Evolutionary conservation across 2,797 vertebrate species (phyloP).

Genomic region (Chiroxiphia lanceolata): DNA sequence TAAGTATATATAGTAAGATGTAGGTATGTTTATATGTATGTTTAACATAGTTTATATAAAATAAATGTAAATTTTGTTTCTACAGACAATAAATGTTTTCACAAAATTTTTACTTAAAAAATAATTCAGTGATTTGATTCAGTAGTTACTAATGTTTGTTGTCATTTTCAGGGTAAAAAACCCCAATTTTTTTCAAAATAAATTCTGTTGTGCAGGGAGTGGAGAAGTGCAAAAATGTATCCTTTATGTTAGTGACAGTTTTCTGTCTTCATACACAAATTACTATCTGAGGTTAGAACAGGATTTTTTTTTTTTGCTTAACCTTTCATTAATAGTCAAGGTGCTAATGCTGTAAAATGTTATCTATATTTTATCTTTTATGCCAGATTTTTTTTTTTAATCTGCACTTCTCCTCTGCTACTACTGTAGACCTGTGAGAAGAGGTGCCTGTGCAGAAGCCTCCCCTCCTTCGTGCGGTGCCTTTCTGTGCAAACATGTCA

Average conservation of each 20-base stretch:
- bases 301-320: background rate
- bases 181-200: background rate
- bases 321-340: background rate
- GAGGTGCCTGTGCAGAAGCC: background rate
- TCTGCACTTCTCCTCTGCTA: background rate
- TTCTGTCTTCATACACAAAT: background rate
- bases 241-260: background rate
- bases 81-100: constrained; percentile 67
- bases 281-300: background rate
- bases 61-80: constrained; percentile 60
- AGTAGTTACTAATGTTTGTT: background rate
- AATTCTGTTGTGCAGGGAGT: background rate
- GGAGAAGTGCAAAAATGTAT: background rate
- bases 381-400: background rate
- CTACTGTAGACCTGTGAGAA: background rate
- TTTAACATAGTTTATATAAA: constrained; percentile 67
- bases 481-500: background rate
- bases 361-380: background rate
- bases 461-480: background rate
- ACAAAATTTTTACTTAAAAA: constrained; percentile 11
- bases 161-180: background rate
- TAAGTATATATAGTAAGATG: constrained; percentile 14
- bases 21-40: constrained; percentile 63
- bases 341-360: background rate
- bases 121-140: background rate